These are phyloP conservation scores for Caenorhabditis angaria DNA, from an alignment of 2,888 invertebrate species.

Conservation along the genomic window DNA sequence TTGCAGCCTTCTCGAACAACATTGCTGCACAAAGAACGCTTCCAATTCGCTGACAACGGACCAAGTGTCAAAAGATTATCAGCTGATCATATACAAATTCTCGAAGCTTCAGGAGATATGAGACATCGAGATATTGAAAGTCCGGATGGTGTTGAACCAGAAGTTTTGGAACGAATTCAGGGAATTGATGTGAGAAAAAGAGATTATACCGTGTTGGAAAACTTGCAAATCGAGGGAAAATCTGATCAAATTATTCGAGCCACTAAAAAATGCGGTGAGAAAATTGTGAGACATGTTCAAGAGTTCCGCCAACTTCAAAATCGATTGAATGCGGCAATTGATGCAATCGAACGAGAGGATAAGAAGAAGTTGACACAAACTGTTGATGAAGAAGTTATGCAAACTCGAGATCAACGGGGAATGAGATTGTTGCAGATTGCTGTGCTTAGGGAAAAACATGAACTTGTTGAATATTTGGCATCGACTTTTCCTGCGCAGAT, in stretches of 20 bases:
- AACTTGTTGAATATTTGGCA: constrained; percentile 66
- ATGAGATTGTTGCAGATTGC: constrained; percentile 64
- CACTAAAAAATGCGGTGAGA: constrained; percentile 40
- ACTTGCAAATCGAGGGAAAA: constrained; percentile 68
- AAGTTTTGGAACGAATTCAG: constrained; percentile 53
- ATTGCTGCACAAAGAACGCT: constrained; percentile 35
- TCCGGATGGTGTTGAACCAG: constrained; percentile 56
- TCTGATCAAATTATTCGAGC: constrained; percentile 67
- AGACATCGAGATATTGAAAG: constrained; percentile 42
- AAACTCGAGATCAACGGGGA: constrained; percentile 62
- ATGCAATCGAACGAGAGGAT: constrained; percentile 65
- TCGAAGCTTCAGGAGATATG: not conserved
- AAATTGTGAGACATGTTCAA: constrained; percentile 59
- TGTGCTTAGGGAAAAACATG: constrained; percentile 67
- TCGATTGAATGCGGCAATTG: constrained; percentile 54
- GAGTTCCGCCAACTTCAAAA: constrained; percentile 67
- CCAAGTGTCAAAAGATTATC: constrained; percentile 5
- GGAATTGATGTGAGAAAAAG: constrained; percentile 53
- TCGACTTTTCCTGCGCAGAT: constrained; percentile 52
- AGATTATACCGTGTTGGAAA: constrained; percentile 56
- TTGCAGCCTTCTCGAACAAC: constrained; percentile 37
- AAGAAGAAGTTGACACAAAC: constrained; percentile 51
- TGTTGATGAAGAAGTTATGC: constrained; percentile 63
- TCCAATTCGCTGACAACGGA: constrained; percentile 17
- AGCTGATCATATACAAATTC: not conserved